phyloP scores from a whole-genome alignment of 2,888 invertebrate species.

The Brenthis ino region DNA sequence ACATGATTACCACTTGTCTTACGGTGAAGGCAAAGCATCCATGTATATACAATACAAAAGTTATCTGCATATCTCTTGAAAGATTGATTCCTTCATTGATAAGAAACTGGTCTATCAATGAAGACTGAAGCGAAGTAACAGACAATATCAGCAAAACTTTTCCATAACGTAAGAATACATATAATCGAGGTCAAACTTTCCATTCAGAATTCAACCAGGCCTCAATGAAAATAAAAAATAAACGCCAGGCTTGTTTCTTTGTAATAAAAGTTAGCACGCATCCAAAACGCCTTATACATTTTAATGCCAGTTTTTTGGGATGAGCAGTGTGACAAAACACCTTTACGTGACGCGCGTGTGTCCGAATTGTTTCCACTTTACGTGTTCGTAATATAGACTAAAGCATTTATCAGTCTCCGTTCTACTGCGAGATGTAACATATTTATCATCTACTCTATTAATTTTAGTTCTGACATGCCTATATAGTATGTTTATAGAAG shows the following conservation, averaged over 20 bases:
- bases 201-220: constrained; percentile 8
- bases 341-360: constrained; percentile 38
- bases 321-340: constrained; percentile 40
- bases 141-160: neutral
- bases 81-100: too few species aligned
- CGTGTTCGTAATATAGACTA: constrained; percentile 28
- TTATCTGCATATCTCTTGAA: too few species aligned
- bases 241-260: constrained; percentile 30
- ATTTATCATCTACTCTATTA: constrained; percentile 23
- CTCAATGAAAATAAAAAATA: constrained; percentile 25
- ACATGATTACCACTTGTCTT: too few species aligned
- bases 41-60: too few species aligned
- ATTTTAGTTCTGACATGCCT: neutral
- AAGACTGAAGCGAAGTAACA: neutral
- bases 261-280: constrained; percentile 36
- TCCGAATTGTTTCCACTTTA: constrained; percentile 29
- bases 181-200: constrained; percentile 5
- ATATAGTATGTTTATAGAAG: too few species aligned
- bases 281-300: constrained; percentile 37
- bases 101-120: neutral
- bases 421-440: constrained; percentile 11
- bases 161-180: constrained; percentile 6
- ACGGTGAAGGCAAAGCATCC: too few species aligned
- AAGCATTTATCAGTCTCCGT: constrained; percentile 22
- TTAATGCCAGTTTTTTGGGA: constrained; percentile 38